Percentiles rank a stretch among this genome's conserved stretches.
Evolutionary conservation across 1,140 invertebrate species (phyloP).

Genomic region (Metopolophium dirhodum): DNA sequence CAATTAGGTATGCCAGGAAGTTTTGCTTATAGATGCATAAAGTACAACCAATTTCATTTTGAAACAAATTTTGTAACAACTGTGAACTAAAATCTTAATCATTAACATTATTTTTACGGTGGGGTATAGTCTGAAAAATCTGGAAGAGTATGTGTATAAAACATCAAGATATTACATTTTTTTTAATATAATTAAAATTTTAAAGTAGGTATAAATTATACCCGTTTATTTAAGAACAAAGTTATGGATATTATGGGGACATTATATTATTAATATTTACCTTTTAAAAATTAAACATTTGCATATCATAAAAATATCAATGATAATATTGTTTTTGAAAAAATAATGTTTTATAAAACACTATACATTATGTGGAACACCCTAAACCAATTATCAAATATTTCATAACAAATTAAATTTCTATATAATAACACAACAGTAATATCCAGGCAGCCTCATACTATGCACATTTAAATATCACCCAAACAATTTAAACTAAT

Average conservation of each 20-base stretch:
- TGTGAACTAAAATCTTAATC: background rate
- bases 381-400: slow-evolving; percentile 45
- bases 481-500: slow-evolving; percentile 42
- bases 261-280: background rate
- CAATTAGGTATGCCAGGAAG: background rate
- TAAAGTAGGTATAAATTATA: background rate
- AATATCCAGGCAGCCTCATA: slow-evolving; percentile 38
- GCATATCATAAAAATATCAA: slow-evolving; percentile 12
- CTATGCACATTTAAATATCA: slow-evolving; percentile 45
- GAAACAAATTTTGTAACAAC: background rate
- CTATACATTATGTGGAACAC: background rate
- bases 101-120: background rate
- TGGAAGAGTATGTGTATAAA: background rate
- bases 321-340: slow-evolving; percentile 19
- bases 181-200: background rate
- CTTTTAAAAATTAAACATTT: background rate
- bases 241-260: background rate
- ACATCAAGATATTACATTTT: background rate
- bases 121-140: background rate
- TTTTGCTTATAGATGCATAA: background rate
- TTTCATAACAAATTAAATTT: slow-evolving; percentile 56
- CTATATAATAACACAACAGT: slow-evolving; percentile 44
- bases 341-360: slow-evolving; percentile 22
- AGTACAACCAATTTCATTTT: background rate
- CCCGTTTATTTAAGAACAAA: background rate